These are phyloP conservation scores for Heteromurus nitidus DNA, from an alignment of 2,888 invertebrate genomes.

Conservation along the genomic window DNA sequence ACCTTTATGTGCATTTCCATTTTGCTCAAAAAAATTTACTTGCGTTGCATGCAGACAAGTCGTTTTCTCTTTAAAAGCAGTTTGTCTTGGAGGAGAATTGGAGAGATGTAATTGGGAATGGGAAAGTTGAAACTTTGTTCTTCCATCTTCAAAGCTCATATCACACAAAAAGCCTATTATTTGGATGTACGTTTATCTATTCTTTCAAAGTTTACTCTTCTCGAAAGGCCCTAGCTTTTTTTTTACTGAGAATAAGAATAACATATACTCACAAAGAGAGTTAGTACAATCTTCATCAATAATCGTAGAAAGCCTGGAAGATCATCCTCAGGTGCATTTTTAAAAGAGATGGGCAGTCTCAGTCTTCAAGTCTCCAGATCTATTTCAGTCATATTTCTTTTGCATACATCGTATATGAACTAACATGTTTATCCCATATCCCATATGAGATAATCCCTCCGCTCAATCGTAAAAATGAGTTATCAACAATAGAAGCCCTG, in stretches of 20 bases:
- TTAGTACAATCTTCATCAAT: no score
- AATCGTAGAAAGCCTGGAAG: background rate
- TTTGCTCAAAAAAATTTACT: background rate
- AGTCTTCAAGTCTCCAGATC: background rate
- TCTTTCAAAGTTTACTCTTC: no score
- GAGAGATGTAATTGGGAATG: background rate
- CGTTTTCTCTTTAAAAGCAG: background rate
- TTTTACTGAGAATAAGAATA: no score
- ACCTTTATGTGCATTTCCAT: background rate
- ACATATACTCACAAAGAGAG: no score
- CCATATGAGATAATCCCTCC: background rate
- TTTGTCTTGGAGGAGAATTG: background rate
- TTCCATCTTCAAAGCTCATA: conserved; percentile 10
- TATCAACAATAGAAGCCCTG: conserved; percentile 20
- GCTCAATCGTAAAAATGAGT: conserved; percentile 19
- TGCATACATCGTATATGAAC: no score
- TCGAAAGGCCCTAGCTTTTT: no score
- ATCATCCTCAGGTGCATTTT: background rate
- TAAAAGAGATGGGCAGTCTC: background rate
- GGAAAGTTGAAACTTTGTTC: background rate
- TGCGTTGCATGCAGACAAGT: background rate
- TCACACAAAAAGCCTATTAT: conserved; percentile 22
- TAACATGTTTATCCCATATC: no score
- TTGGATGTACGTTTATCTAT: background rate
- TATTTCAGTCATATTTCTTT: background rate